Conservation (phyloP, 2,888 invertebrate genomes). For the Drosophila neutralis region DNA sequence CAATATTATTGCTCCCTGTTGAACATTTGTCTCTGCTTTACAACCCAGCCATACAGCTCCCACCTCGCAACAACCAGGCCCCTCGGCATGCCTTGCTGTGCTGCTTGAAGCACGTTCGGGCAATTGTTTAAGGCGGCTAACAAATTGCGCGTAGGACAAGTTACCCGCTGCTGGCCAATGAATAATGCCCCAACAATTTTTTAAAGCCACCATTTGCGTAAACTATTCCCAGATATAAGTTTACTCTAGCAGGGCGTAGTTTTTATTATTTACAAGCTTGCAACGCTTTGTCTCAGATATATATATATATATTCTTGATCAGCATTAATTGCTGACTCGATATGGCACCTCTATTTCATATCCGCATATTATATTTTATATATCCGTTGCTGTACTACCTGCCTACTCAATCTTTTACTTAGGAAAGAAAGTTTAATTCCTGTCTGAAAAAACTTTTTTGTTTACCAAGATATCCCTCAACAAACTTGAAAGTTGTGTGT, state of each 20-base stretch:
- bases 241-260: not conserved
- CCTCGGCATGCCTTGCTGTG: not conserved
- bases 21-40: conserved; percentile 59
- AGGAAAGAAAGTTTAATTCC: not conserved
- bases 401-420: not conserved
- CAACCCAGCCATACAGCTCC: not conserved
- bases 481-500: not conserved
- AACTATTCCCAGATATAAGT: conserved; percentile 47
- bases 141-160: conserved; percentile 66
- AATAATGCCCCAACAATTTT: conserved; percentile 38
- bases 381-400: not conserved
- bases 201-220: conserved; percentile 52
- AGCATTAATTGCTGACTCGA: not conserved
- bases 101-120: conserved; percentile 56
- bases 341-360: not conserved
- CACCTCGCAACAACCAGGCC: not conserved
- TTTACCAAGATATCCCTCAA: not conserved
- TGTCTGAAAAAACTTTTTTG: not conserved
- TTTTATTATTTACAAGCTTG: not conserved
- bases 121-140: conserved; percentile 73
- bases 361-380: too few species aligned
- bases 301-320: not conserved
- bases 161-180: conserved; percentile 34
- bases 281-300: not conserved
- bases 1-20: conserved; percentile 78